Base-by-base conservation (phyloP, 23 tunicate genomes). In the Clavelina lepadiformis region DNA sequence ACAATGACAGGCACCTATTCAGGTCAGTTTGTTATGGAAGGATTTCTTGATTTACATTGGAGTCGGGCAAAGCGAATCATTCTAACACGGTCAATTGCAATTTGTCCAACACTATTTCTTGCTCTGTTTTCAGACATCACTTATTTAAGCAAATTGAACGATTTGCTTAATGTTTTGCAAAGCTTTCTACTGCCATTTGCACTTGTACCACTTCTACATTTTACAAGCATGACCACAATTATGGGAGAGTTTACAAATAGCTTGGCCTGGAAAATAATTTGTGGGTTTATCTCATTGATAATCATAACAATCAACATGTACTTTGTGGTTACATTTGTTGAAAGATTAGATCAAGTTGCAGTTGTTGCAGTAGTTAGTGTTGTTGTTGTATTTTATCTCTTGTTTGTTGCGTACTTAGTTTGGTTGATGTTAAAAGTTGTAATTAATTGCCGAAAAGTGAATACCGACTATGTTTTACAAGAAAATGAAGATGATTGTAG, bases 1-100 rank as follows among this genome's bases (percentile, higher is more conserved):
- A 91, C 98, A 28, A 91, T 91, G 98, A 91, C 98, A 0, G 98
- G 98, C 2, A 91, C 91, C 23, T 81, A 82, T 65, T 76, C 91
- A 65, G 98, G 98, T 0, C 98, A 91, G 61, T 91, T 91, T 77
- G 98, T 82, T 3, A 91, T 91, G 98, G 98, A 91, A 60, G 98
- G 98, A 18, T 91, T 91, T 71, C 51, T 91, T 31, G 80, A 91
- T 64, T 56, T 91, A 28, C 73, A 82, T 20, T 91, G 98, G 98
- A 77, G 80, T 44, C 65, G 98, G 11, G 61, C 69, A 0, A 82
- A 63, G 55, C 41, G 98, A 26, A 77, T 91, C 46, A 32, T 91
- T 1, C 49, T 91, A 26, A 91, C 98, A 15, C 62, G 98, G 24
- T 78, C 98, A 2, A 81, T 91, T 58, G 98, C 98, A 13, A 91